Evolutionary conservation across 1,140 invertebrate genomes (phyloP), one percentile per base, ranked within the genome.

Genomic region (Helicorthomorpha holstii): DNA sequence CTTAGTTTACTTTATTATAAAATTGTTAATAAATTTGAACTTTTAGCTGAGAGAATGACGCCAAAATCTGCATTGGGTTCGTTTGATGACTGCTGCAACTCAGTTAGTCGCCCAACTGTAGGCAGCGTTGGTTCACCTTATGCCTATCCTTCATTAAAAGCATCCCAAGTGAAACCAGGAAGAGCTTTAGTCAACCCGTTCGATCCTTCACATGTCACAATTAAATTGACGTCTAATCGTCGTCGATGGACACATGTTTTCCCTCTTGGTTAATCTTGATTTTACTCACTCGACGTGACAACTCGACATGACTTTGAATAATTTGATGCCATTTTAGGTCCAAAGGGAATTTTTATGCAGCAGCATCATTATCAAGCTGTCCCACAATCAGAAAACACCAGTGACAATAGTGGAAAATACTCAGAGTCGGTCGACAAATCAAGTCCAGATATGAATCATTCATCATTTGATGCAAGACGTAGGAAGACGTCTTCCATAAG

Each of bases 161-260:
- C 41, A n/a, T 52, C 52, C 27, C 45, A 50, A 29, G 12, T 22
- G 1, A 55, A 44, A 29, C 56, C 59, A 12, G 55, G 56, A 21
- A 46, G 61, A 44, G 59, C 63, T 12, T 63, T 75, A 3, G 72
- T 98, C 52, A 98, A 98, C 72, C 95, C 95, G 0, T 98, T 98
- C 68, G 90, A 95, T 66, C 93, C 93, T 0, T 92, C 90, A 0
- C 86, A 94, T 63, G 89, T 96, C 51, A 91, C 89, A 27, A 91
- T 97, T 49, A 95, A 95, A 66, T 70, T 97, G 45, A 98, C 94
- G 0, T 95, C 92, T 46, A 97, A 97, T 68, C 73, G 95, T 47
- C 72, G 93, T 46, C 73, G 95, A 49, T 99, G 95, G 95, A 95
- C 92, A 3, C 94, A 99, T 66, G 95, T 96, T 54, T 98, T 98